Evolutionary conservation across 2,888 invertebrate genomes (phyloP).

Genomic region (Chrysolina oricalcia): DNA sequence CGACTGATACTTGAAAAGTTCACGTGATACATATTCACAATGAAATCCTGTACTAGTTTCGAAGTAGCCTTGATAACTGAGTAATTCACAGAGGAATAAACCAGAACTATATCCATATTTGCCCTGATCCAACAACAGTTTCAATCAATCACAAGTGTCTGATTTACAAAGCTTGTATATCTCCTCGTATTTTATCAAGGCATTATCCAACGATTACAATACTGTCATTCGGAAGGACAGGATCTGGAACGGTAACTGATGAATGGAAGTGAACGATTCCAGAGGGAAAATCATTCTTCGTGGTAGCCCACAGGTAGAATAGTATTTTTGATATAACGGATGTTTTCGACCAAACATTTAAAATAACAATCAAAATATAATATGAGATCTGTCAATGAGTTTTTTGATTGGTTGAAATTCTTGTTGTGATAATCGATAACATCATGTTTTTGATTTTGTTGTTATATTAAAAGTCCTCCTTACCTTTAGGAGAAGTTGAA

Average conservation of each 20-base stretch:
- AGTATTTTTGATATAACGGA: too few species aligned
- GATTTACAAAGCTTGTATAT: neutral
- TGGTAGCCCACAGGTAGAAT: neutral
- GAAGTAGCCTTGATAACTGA: neutral
- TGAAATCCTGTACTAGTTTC: neutral
- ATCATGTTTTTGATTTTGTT: too few species aligned
- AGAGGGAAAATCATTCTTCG: neutral
- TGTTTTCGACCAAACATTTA: too few species aligned
- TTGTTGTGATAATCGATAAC: too few species aligned
- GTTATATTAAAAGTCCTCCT: too few species aligned
- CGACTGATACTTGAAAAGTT: too few species aligned
- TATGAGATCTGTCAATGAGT: too few species aligned
- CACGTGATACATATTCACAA: too few species aligned
- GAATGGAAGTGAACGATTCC: neutral
- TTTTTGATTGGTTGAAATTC: too few species aligned
- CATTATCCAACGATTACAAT: slow-evolving; percentile 5
- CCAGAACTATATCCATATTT: neutral
- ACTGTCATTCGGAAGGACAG: neutral
- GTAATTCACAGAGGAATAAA: neutral
- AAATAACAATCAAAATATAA: too few species aligned
- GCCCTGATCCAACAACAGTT: neutral
- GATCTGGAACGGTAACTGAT: neutral
- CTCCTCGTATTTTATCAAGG: neutral
- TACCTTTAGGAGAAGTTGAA: too few species aligned
- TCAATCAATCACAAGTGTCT: neutral